phyloP scores from a whole-genome alignment of 2,888 invertebrate species.

The Branchipolynoe longqiensis region DNA sequence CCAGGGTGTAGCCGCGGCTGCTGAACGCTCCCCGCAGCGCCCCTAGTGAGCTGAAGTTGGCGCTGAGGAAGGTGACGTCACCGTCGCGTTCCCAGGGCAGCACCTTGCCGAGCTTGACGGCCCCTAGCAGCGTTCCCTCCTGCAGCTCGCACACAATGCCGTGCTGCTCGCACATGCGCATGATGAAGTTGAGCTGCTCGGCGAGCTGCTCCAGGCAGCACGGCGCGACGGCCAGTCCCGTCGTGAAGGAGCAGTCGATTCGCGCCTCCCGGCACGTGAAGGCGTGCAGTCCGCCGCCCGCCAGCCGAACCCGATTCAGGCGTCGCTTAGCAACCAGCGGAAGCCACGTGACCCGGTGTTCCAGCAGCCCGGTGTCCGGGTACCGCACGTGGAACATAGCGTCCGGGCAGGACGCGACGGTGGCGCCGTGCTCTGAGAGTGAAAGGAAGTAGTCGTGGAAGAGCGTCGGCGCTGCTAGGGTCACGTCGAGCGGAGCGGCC shows the following conservation, averaged over 20 bases:
- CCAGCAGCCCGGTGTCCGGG: not conserved
- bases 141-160: constrained; percentile 74
- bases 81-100: constrained; percentile 80
- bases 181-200: constrained; percentile 67
- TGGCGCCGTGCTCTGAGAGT: constrained; percentile 65
- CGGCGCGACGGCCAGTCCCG: constrained; percentile 69
- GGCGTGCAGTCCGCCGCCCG: constrained; percentile 65
- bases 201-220: constrained; percentile 74
- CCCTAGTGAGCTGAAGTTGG: constrained; percentile 69
- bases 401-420: constrained; percentile 76
- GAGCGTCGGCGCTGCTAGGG: constrained; percentile 66
- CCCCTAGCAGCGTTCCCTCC: constrained; percentile 77
- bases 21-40: constrained; percentile 63
- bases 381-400: constrained; percentile 74
- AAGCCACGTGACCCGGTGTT: constrained; percentile 57
- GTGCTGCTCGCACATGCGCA: constrained; percentile 70
- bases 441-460: constrained; percentile 77
- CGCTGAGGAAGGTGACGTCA: constrained; percentile 71
- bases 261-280: constrained; percentile 14
- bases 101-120: constrained; percentile 78
- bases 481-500: constrained; percentile 67
- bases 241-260: constrained; percentile 44
- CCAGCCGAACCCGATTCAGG: constrained; percentile 64
- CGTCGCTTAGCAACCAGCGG: constrained; percentile 65
- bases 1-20: constrained; percentile 63